Base-by-base conservation (phyloP, 1,140 invertebrate species). In the Campoletis sonorensis region DNA sequence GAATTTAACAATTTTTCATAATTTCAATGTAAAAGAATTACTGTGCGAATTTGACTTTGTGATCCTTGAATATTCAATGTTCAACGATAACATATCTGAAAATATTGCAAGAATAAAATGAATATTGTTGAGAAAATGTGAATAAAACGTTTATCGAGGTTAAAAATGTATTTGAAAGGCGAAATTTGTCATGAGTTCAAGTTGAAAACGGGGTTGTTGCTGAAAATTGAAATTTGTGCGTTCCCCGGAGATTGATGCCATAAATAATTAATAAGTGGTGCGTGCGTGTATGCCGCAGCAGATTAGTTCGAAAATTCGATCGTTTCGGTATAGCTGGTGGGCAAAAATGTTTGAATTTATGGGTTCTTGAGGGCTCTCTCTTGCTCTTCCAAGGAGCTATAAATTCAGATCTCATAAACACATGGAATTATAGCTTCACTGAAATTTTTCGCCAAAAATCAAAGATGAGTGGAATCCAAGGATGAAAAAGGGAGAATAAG, bases 321-420 rank as follows among this genome's bases (percentile, higher is more conserved):
- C 61, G 51, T 64, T 49, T 64, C 26, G 23, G 51, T 3, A 27
- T 64, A 77, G 30, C 75, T 64, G 51, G 75, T 45, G 21, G 75
- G 75, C 75, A 30, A 64, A 30, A 64, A 58, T 58, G 26, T n/a
- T n/a, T 77, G 54, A 77, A 77, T 77, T 77, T 77, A 77, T 77
- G 75, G 18, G 75, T 21, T 26, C 75, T 21, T 4, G 0, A 13
- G 21, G 54, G 21, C 15, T 54, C 18, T 23, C 18, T 21, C 5
- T 58, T 58, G 5, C 16, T 18, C 54, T 18, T 58, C 54, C 40
- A 13, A 45, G 8, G 54, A 58, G 18, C 21, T 23, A 23, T 58
- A 58, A 58, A 58, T 58, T 58, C 54, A n/a, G 54, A 40, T 64
- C 75, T 40, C 30, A 77, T 54, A 58, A 67, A 23, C 61, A 27